These are phyloP conservation scores for Piaya cayana DNA, from an alignment of 2,113 vertebrate genomes.

Conservation along the genomic window DNA sequence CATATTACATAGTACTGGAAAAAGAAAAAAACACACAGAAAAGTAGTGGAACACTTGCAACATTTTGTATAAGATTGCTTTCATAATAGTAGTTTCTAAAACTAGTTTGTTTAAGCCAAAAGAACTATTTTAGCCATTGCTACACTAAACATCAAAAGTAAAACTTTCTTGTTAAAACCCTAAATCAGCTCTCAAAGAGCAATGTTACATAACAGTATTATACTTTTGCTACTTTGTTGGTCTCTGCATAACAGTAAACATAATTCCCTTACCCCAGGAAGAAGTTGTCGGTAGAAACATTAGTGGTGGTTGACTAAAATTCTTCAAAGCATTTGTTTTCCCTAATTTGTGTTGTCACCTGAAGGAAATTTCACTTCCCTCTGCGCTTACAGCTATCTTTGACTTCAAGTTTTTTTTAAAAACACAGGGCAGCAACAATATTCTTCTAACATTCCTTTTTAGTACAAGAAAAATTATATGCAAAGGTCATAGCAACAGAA, in stretches of 20 bases:
- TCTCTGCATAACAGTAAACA: neutral
- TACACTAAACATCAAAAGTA: neutral
- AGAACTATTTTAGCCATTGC: neutral
- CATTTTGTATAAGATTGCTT: neutral
- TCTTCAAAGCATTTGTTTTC: neutral
- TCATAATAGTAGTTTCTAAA: neutral
- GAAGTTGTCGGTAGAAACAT: neutral
- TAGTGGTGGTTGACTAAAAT: neutral
- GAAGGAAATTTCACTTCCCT: neutral
- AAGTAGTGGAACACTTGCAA: neutral
- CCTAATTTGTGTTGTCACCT: neutral
- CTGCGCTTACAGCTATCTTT: neutral
- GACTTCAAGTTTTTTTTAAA: neutral
- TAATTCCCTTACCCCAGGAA: neutral
- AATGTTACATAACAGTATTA: neutral
- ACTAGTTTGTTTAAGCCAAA: neutral
- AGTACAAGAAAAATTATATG: neutral
- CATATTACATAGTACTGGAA: neutral
- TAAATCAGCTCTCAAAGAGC: neutral
- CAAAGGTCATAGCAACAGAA: neutral
- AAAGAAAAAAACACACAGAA: neutral
- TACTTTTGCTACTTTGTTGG: neutral
- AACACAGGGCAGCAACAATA: neutral
- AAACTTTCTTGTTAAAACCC: slow-evolving; percentile 9
- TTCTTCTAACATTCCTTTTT: neutral